A percentile compares a stretch with the other conserved stretches of the same genome.
Evolutionary conservation across 2,888 invertebrate genomes (phyloP).

Genomic region (Tubulanus polymorphus): DNA sequence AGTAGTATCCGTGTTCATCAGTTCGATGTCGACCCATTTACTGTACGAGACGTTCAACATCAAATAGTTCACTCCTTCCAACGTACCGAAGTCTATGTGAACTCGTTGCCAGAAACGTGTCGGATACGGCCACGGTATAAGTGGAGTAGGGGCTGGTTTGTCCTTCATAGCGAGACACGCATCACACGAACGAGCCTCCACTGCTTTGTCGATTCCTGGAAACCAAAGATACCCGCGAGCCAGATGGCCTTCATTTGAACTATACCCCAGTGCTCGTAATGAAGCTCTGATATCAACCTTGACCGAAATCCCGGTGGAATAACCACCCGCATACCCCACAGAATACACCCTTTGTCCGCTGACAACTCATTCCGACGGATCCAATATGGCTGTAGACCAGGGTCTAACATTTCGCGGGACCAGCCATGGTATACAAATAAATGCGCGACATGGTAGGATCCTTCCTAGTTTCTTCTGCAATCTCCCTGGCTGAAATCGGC

Average conservation of each 20-base stretch:
- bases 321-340: constrained; percentile 5
- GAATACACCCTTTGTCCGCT: not conserved
- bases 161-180: not conserved
- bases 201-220: not conserved
- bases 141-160: not conserved
- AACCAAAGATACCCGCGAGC: too few species aligned
- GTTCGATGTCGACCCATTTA: constrained; percentile 5
- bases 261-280: not conserved
- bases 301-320: not conserved
- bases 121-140: constrained; percentile 1
- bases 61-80: not conserved
- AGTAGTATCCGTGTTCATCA: constrained; percentile 4
- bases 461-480: constrained; percentile 7
- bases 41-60: not conserved
- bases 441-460: constrained; percentile 6
- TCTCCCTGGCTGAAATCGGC: constrained; percentile 1
- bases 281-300: not conserved
- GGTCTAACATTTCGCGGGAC: too few species aligned
- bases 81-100: constrained; percentile 1
- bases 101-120: constrained; percentile 3
- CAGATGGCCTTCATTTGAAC: not conserved
- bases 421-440: not conserved
- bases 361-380: not conserved
- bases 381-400: constrained; percentile 2
- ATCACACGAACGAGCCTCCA: not conserved